Evolutionary conservation across 30 jellyfish, hydroid and myxozoan genomes (phyloP), one percentile per base, ranked within the genome.

Genomic region (Chrysaora quinquecirrha): DNA sequence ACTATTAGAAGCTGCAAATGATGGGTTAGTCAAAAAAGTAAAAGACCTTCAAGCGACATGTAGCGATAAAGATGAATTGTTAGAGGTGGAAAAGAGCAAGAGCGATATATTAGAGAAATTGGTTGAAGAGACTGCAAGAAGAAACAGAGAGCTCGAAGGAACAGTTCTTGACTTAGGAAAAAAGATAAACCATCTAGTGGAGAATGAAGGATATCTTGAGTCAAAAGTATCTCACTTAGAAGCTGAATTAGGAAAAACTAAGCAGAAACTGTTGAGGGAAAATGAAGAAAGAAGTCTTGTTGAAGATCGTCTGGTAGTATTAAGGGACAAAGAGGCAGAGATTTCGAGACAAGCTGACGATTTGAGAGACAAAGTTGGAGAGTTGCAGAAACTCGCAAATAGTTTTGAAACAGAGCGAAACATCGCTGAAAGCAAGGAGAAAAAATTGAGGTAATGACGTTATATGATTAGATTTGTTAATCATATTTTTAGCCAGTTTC

Each of bases 141-240:
- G 25, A 19, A 52, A 52, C 27, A 52, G 19, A 52, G 68, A 52
- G 68, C 52, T 64, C 2, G 54, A 38, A 38, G 11, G 6, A 14
- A 38, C 6, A 38, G 47, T 47, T 1, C 58, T 38, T 28, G 89
- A 78, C 31, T 12, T 78, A 50, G 89, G 64, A n/a, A 27, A 38
- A 14, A 6, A 38, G 14, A 14, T 6, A 3, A 38, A 38, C 6
- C 54, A 38, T 38, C 54, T 38, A 14, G 14, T 3, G 14, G 54
- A 38, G 6, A 49, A 23, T 18, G 73, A 78, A 46, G 73, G 64
- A 19, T 34, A 22, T 29, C 52, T 35, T 0, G 54, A 38, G 54
- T 3, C 14, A 38, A 6, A 38, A 38, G 23, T 47, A 1, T 54
- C 48, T 28, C 74, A 62, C 22, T 12, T 78, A 50, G 89, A 78